Evolutionary conservation across 2,888 invertebrate genomes (phyloP).

Genomic region (Pyrrhosoma nymphula): DNA sequence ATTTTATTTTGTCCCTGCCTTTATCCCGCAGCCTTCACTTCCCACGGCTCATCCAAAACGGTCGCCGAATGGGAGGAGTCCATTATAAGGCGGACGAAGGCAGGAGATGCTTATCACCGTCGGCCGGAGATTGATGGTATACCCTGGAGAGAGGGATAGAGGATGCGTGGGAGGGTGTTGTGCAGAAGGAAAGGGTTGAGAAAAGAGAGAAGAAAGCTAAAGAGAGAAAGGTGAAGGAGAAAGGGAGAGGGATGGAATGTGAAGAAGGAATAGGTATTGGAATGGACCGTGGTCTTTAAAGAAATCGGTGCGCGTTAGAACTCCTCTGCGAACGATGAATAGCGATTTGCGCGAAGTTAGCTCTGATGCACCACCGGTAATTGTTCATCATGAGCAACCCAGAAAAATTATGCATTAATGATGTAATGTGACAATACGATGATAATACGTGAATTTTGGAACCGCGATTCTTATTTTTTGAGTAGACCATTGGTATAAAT

Average conservation of each 20-base stretch:
- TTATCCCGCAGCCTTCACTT: not conserved
- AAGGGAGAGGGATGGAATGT: not conserved
- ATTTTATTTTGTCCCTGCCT: not conserved
- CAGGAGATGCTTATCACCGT: slow-evolving; percentile 47
- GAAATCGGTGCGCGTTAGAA: too few relatives aligned
- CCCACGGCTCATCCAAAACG: not conserved
- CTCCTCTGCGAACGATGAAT: too few relatives aligned
- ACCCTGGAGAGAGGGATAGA: not conserved
- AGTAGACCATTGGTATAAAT: too few relatives aligned
- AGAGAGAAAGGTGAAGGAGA: not conserved
- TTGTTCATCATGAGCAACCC: too few relatives aligned
- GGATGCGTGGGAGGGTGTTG: not conserved
- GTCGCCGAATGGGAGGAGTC: slow-evolving; percentile 37
- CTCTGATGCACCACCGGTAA: too few relatives aligned
- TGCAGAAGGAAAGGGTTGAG: not conserved
- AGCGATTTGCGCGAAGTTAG: too few relatives aligned
- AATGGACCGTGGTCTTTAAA: too few relatives aligned
- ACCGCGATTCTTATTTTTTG: too few relatives aligned
- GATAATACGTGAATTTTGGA: too few relatives aligned
- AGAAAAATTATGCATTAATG: too few relatives aligned
- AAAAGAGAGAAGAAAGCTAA: not conserved
- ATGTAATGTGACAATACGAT: too few relatives aligned
- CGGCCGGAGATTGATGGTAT: slow-evolving; percentile 50
- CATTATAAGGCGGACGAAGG: slow-evolving; percentile 48
- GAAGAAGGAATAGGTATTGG: not conserved